A percentile compares a stretch with the other conserved stretches of the same genome.
phyloP scores from a whole-genome alignment of 1,140 invertebrate species.

The Carcinoscorpius rotundicauda region DNA sequence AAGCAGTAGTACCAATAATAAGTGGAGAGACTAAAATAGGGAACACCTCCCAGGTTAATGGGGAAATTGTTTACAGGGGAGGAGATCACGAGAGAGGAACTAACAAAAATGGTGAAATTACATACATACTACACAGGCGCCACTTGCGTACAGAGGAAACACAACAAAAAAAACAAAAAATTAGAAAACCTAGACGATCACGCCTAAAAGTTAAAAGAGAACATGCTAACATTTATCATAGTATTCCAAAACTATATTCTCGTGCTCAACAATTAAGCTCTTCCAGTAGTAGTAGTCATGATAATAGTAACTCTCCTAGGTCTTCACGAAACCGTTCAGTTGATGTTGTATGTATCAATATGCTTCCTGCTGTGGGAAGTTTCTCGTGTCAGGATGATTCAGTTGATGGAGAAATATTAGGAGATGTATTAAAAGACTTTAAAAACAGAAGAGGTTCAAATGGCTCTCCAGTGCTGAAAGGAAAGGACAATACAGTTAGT shows the following conservation, averaged over 20 bases:
- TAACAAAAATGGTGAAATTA: not conserved
- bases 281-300: slow-evolving; percentile 4
- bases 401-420: slow-evolving; percentile 29
- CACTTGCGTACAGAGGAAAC: not conserved
- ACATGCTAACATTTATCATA: not conserved
- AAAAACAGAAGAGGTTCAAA: slow-evolving; percentile 5
- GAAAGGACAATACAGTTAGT: too few species aligned
- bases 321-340: slow-evolving; percentile 19
- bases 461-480: too few species aligned
- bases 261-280: not conserved
- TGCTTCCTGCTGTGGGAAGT: slow-evolving; percentile 34
- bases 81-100: too few species aligned
- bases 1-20: too few species aligned
- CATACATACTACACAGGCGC: not conserved
- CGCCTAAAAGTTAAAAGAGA: not conserved
- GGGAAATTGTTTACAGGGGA: too few species aligned
- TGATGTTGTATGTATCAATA: slow-evolving; percentile 33
- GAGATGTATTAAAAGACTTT: slow-evolving; percentile 29
- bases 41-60: too few species aligned
- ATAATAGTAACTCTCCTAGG: not conserved
- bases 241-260: not conserved
- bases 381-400: slow-evolving; percentile 39
- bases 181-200: not conserved
- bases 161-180: not conserved
- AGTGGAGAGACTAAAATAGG: too few species aligned